phyloP scores from a whole-genome alignment of 2,797 vertebrate species.

The Diglossa cyanea region DNA sequence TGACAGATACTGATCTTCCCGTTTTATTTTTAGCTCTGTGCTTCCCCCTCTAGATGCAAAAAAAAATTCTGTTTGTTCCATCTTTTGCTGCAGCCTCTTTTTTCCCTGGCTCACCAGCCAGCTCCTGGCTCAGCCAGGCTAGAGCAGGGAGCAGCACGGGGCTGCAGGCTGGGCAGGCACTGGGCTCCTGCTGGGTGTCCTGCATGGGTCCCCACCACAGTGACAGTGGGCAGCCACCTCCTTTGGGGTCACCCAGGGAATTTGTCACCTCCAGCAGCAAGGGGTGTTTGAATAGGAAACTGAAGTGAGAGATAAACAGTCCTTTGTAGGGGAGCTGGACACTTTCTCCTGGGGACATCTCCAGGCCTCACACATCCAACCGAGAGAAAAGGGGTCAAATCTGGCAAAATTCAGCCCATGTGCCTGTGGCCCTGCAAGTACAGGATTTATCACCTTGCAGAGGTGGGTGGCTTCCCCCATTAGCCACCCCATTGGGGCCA shows the following conservation, averaged over 20 bases:
- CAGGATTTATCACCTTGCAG: neutral
- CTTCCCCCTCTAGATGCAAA: slow-evolving; percentile 83
- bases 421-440: neutral
- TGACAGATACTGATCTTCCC: slow-evolving; percentile 85
- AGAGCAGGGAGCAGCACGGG: neutral
- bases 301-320: neutral
- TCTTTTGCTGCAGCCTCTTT: slow-evolving; percentile 72
- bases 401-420: neutral
- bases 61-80: slow-evolving; percentile 81
- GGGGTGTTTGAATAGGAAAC: neutral
- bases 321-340: neutral
- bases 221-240: neutral
- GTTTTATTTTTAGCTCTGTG: slow-evolving; percentile 89
- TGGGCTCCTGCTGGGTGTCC: neutral
- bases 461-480: neutral
- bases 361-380: neutral
- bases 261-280: neutral
- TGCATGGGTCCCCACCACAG: neutral
- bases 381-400: neutral
- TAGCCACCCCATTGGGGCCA: rapidly evolving
- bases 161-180: neutral
- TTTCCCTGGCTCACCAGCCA: slow-evolving; percentile 54
- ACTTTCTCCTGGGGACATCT: neutral
- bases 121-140: slow-evolving; percentile 54
- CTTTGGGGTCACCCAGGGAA: neutral